These are phyloP conservation scores for Dinoponera quadriceps DNA, from an alignment of 1,140 invertebrate species.

Conservation along the genomic window DNA sequence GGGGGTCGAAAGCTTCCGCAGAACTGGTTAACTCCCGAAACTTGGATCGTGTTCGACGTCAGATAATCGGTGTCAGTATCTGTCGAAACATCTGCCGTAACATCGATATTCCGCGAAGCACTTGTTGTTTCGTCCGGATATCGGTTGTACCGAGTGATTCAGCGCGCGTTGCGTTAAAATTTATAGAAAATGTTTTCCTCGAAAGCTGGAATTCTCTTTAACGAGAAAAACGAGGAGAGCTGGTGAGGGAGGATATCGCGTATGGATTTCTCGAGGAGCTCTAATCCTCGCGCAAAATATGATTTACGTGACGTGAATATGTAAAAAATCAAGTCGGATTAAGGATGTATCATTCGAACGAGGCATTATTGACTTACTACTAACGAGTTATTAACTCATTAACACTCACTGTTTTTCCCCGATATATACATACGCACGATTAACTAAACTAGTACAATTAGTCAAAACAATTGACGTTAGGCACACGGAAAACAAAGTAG, in stretches of 20 bases:
- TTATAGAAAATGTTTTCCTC: slow-evolving; percentile 13
- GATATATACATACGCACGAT: too few species aligned
- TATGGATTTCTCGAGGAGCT: background rate
- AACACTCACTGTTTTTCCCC: too few species aligned
- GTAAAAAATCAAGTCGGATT: background rate
- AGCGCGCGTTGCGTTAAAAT: slow-evolving; percentile 37
- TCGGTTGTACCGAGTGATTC: slow-evolving; percentile 26
- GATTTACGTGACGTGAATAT: background rate
- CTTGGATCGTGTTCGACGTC: slow-evolving; percentile 52
- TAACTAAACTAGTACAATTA: too few species aligned
- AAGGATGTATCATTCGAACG: background rate
- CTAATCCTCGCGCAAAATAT: background rate
- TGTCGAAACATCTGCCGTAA: slow-evolving; percentile 59
- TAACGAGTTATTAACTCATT: too few species aligned
- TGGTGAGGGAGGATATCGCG: too few species aligned
- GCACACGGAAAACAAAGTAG: too few species aligned
- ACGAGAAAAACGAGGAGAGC: slow-evolving; percentile 9
- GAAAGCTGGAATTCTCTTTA: slow-evolving; percentile 3
- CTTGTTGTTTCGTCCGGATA: slow-evolving; percentile 62
- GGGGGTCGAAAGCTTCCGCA: slow-evolving; percentile 30
- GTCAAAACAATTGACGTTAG: too few species aligned
- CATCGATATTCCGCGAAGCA: slow-evolving; percentile 54
- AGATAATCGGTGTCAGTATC: slow-evolving; percentile 48
- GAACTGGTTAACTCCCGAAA: slow-evolving; percentile 53
- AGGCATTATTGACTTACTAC: too few species aligned